Conservation (phyloP, 2,797 vertebrate genomes). For the Heliangelus exortis region DNA sequence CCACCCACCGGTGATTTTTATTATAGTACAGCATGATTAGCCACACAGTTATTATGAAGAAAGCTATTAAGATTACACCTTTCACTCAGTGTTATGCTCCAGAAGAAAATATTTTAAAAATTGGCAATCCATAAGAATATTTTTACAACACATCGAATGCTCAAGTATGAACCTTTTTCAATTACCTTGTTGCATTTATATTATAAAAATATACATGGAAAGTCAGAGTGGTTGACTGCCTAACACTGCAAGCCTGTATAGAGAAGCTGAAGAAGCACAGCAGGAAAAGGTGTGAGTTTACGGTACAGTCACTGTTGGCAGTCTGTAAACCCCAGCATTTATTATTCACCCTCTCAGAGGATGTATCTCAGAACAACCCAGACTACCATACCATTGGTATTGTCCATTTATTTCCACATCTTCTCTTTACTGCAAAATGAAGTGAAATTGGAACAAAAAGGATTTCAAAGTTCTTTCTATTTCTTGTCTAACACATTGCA, state of each 20-base stretch:
- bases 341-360: not conserved
- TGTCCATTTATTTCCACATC: not conserved
- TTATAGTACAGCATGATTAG: not conserved
- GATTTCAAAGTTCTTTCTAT: not conserved
- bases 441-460: not conserved
- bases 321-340: not conserved
- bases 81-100: not conserved
- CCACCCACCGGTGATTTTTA: not conserved
- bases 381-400: not conserved
- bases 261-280: not conserved
- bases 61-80: not conserved
- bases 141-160: not conserved
- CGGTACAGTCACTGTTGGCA: not conserved
- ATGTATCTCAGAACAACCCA: not conserved
- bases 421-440: not conserved
- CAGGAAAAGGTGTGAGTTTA: not conserved
- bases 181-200: not conserved
- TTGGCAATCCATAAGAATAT: not conserved
- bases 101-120: not conserved
- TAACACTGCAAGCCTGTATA: rapidly evolving
- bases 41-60: not conserved
- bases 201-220: not conserved
- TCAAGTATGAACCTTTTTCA: not conserved
- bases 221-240: not conserved
- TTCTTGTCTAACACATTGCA: not conserved